These are phyloP conservation scores for Coreoperca whiteheadi DNA, from an alignment of 2,113 vertebrate species.

Conservation along the genomic window DNA sequence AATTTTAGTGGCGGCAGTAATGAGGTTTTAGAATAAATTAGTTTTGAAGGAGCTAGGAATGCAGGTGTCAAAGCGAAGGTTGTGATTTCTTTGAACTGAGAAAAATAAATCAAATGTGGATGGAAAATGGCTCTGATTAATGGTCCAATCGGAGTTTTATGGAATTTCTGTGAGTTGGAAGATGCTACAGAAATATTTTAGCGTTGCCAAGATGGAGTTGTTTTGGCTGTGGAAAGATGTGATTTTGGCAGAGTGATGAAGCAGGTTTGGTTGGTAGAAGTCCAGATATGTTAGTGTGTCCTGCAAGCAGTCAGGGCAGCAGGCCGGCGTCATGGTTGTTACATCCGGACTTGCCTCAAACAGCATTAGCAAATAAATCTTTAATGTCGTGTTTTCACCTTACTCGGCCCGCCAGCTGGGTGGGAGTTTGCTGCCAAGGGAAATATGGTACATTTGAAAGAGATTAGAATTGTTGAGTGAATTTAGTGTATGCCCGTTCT, in stretches of 20 bases:
- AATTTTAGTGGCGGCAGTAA: constrained; percentile 46
- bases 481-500: neutral
- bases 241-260: constrained; percentile 31
- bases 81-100: constrained; percentile 1
- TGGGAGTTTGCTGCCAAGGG: neutral
- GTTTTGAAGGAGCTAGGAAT: constrained; percentile 17
- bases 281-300: constrained; percentile 36
- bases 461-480: neutral
- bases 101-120: constrained; percentile 4
- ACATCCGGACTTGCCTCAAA: constrained; percentile 5
- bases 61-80: constrained; percentile 26
- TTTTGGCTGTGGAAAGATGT: constrained; percentile 26
- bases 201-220: constrained; percentile 26
- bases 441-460: neutral
- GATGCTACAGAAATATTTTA: constrained; percentile 16
- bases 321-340: neutral
- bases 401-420: neutral
- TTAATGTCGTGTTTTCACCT: constrained; percentile 2
- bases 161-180: constrained; percentile 24
- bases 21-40: constrained; percentile 47
- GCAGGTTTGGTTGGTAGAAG: constrained; percentile 39
- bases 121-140: constrained; percentile 18
- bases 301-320: constrained; percentile 11
- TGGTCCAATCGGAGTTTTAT: neutral
- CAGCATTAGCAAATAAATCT: neutral